Conservation (phyloP, 2,888 invertebrate species). For the Julus scandinavius region DNA sequence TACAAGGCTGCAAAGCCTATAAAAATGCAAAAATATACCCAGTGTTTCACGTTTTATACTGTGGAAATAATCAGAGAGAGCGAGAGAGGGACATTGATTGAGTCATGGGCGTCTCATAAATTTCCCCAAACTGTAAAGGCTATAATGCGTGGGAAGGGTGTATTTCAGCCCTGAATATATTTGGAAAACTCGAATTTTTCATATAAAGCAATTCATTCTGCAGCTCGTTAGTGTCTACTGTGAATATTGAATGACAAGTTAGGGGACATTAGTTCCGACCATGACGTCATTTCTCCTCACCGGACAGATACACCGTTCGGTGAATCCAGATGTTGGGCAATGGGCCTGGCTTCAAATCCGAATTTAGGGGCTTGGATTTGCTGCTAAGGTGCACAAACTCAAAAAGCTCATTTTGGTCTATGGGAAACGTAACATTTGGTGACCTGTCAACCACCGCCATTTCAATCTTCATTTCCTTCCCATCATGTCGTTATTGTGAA, state of each 20-base stretch:
- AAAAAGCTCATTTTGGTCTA: conserved; percentile 22
- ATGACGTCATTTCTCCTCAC: not conserved
- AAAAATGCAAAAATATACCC: not conserved
- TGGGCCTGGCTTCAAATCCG: not conserved
- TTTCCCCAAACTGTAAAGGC: not conserved
- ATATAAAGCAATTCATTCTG: conserved; percentile 3
- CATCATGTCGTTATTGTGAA: not conserved
- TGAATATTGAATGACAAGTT: conserved; percentile 19
- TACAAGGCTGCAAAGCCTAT: not conserved
- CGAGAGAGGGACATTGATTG: not conserved
- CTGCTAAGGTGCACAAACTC: conserved; percentile 14
- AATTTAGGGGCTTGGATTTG: conserved; percentile 29
- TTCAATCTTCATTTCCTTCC: conserved; percentile 17
- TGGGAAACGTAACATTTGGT: conserved; percentile 21
- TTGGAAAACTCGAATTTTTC: not conserved
- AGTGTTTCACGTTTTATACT: conserved; percentile 10
- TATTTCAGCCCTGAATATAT: not conserved
- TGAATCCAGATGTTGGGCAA: not conserved
- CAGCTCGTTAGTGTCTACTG: conserved; percentile 21
- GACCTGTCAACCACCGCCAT: not conserved
- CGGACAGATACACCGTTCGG: not conserved
- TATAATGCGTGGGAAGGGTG: not conserved
- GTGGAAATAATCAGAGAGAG: not conserved
- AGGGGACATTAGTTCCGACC: not conserved
- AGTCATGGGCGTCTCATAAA: conserved; percentile 35